phyloP scores from a whole-genome alignment of 2,888 invertebrate genomes.

The Oscheius sp. region DNA sequence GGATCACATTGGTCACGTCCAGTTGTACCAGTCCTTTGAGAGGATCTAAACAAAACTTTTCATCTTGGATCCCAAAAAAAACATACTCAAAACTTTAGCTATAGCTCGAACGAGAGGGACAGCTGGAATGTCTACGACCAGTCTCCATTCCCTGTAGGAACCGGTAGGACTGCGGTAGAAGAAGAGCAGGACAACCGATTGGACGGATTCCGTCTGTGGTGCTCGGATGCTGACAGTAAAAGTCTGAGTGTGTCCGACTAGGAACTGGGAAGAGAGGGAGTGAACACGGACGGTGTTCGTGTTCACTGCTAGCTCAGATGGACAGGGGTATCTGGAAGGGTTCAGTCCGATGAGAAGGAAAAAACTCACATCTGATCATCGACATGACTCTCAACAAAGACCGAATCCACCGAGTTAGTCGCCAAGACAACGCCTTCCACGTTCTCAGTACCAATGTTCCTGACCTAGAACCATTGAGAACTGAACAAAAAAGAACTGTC shows the following conservation, averaged over 20 bases:
- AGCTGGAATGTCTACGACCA: slow-evolving; percentile 43
- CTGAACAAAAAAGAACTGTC: background rate
- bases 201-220: background rate
- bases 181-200: slow-evolving; percentile 46
- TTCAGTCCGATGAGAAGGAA: too few relatives aligned
- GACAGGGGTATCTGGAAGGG: slow-evolving; percentile 7
- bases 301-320: slow-evolving; percentile 2
- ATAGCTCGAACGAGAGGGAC: slow-evolving; percentile 37
- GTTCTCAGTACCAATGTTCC: slow-evolving; percentile 56
- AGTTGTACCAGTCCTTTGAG: slow-evolving; percentile 21
- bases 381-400: slow-evolving; percentile 12
- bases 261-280: background rate
- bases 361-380: slow-evolving; percentile 1
- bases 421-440: slow-evolving; percentile 48
- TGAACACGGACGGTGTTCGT: slow-evolving; percentile 2
- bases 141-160: slow-evolving; percentile 54
- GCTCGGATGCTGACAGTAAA: slow-evolving; percentile 31
- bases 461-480: slow-evolving; percentile 41
- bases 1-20: slow-evolving; percentile 10
- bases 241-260: background rate
- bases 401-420: slow-evolving; percentile 55
- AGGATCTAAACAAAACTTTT: slow-evolving; percentile 37
- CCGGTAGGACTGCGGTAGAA: slow-evolving; percentile 54
- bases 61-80: background rate
- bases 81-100: slow-evolving; percentile 41